Percentiles rank a stretch among this genome's conserved stretches.
Conservation (phyloP, 2,888 invertebrate species). For the Ceriagrion tenellum region DNA sequence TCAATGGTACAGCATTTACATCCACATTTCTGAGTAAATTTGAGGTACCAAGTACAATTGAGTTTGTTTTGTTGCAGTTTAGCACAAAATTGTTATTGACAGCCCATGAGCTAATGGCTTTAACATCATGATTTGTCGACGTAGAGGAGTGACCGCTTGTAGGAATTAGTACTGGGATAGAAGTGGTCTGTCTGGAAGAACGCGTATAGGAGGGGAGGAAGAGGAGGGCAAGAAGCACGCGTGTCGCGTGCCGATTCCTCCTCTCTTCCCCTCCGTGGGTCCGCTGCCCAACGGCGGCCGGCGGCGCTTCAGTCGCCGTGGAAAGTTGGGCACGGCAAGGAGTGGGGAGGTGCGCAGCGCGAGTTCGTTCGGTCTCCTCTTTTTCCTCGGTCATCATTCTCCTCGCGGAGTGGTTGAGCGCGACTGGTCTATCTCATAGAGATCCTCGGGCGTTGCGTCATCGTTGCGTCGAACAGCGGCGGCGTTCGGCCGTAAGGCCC, state of each 20-base stretch:
- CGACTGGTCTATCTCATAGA: background rate
- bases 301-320: background rate
- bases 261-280: background rate
- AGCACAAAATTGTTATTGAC: no score
- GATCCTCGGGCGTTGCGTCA: slow-evolving; percentile 33
- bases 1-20: no score
- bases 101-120: no score
- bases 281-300: background rate
- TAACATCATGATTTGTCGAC: no score
- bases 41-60: no score
- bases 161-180: no score
- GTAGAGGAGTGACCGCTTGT: no score
- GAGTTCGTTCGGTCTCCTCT: background rate
- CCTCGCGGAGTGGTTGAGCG: background rate
- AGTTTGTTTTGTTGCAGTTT: no score
- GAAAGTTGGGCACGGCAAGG: background rate
- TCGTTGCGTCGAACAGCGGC: background rate
- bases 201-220: background rate
- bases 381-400: background rate
- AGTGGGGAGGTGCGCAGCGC: background rate
- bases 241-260: slow-evolving; percentile 33
- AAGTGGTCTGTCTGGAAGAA: no score
- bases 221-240: background rate
- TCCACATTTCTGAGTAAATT: no score
- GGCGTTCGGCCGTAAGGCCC: background rate